Evolutionary conservation across 2,888 invertebrate genomes (phyloP), one percentile per base, ranked within the genome.

Genomic region (Scaptomyza reducta): DNA sequence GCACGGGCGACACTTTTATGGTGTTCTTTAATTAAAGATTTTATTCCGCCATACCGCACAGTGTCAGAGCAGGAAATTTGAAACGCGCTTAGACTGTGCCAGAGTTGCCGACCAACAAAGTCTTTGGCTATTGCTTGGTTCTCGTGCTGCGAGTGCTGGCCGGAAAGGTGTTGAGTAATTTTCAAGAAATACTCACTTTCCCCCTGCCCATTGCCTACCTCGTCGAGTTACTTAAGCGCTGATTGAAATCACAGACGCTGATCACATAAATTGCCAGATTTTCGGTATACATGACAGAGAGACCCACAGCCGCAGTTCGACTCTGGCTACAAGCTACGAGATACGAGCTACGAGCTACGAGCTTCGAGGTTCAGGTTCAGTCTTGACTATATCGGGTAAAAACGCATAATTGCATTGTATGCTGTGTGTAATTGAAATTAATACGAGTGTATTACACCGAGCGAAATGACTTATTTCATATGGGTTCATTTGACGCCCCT

Each of bases 1-100:
- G 84, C 84, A 77, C 84, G 83, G 85, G 90, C 89, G 90, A 90
- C 90, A 90, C 88, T 90, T 90, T 90, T 89, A 90, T 90, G 87
- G 89, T 86, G 90, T 89, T 89, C 89, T 90, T 89, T 90, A 90
- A 90, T 90, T 90, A 90, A 90, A 85, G 74, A 79, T 58, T 61
- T 55, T 54, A 16, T 61, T 77, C 60, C 47, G 63, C 66, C 65
- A 71, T 58, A 60, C 61, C 53, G 66, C 46, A 25, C 22, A 6
- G 31, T 22, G 22, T 38, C 60, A 51, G 33, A 44, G 47, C 73
- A 66, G 70, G 87, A 87, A 84, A 84, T 85, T 79, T 72, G 87
- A 84, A 85, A 77, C 83, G 78, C 64, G 79, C 22, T 22, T 3
- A 22, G 22, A 22, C 22, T 22, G 22, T 22, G 22, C 75, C 31